Evolutionary conservation across 1,140 invertebrate genomes (phyloP).

Genomic region (Lethocerus indicus): DNA sequence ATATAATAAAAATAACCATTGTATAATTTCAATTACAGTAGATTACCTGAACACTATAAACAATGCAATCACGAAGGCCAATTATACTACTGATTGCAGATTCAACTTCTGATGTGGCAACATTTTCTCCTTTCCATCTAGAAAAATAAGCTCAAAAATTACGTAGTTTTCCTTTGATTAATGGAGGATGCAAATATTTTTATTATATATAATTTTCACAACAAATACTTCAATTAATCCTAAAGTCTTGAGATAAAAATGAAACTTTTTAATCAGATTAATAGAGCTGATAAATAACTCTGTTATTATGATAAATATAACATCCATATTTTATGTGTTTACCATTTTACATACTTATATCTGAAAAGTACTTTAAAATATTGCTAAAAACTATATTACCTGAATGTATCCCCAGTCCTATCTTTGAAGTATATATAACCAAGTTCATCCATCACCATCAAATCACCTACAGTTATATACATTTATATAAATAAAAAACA

Average conservation of each 20-base stretch:
- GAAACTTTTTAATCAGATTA: not conserved
- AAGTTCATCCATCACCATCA: slow-evolving; percentile 48
- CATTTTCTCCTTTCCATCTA: slow-evolving; percentile 60
- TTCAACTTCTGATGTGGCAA: slow-evolving; percentile 64
- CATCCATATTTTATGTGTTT: not conserved
- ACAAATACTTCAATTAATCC: not conserved
- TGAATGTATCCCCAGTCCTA: slow-evolving; percentile 53
- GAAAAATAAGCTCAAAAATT: slow-evolving; percentile 2
- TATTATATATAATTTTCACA: not conserved
- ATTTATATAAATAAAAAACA: not conserved
- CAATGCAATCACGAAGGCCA: slow-evolving; percentile 29
- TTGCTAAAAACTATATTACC: no score
- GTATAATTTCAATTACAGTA: no score
- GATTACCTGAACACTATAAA: slow-evolving; percentile 49
- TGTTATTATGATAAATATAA: not conserved
- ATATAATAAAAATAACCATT: not conserved
- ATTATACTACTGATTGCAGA: slow-evolving; percentile 44
- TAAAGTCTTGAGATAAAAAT: not conserved
- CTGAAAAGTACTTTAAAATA: not conserved
- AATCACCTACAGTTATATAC: slow-evolving; percentile 37
- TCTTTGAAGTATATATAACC: slow-evolving; percentile 63
- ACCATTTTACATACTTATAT: not conserved
- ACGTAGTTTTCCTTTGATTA: no score
- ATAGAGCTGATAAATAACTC: not conserved
- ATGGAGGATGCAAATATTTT: no score